These are phyloP conservation scores for Leptopilina syphax DNA, from an alignment of 2,888 invertebrate genomes.

Conservation along the genomic window DNA sequence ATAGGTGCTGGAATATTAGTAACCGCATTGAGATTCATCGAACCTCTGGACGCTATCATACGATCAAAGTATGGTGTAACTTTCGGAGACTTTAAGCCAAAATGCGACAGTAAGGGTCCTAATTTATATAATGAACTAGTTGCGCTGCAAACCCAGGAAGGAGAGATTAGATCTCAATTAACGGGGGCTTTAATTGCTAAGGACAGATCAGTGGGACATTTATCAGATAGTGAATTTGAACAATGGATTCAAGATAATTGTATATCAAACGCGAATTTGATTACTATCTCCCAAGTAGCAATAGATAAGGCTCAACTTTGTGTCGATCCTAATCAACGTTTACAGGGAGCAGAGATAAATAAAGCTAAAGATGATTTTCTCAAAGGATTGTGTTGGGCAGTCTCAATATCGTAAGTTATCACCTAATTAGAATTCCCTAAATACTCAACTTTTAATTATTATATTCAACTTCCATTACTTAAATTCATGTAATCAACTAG, in stretches of 20 bases:
- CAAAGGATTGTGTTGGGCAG: background rate
- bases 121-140: background rate
- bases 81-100: background rate
- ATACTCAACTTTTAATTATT: too few relatives aligned
- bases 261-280: background rate
- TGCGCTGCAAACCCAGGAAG: background rate
- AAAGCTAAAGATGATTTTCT: background rate
- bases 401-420: background rate
- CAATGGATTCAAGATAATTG: constrained; percentile 1
- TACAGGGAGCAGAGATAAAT: background rate
- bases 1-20: background rate
- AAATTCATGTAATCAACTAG: too few relatives aligned
- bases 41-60: background rate
- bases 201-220: background rate
- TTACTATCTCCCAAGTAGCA: background rate
- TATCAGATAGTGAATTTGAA: background rate
- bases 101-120: background rate
- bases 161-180: background rate
- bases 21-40: background rate
- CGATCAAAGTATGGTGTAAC: background rate
- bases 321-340: background rate
- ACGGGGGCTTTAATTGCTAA: background rate
- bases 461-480: too few relatives aligned
- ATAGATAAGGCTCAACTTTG: background rate
- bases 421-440: background rate